Evolutionary conservation across 2,888 invertebrate species (phyloP).

Genomic region (Rhopalosiphum nymphaeae): DNA sequence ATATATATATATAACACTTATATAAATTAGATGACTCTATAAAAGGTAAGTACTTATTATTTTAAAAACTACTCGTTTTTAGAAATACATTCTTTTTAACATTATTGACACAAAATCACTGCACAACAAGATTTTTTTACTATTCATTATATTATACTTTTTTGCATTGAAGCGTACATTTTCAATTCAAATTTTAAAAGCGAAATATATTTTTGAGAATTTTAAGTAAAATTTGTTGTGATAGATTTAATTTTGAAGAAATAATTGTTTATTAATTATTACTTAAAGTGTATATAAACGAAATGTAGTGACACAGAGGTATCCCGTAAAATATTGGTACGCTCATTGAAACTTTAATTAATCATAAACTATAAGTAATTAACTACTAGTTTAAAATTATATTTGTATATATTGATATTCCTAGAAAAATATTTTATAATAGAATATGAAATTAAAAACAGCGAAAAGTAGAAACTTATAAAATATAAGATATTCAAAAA

Average conservation of each 20-base stretch:
- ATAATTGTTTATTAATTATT: not conserved
- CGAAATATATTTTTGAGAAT: not conserved
- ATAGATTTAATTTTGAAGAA: not conserved
- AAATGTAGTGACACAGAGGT: not conserved
- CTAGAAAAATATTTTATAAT: not conserved
- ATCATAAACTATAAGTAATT: not conserved
- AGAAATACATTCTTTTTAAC: not conserved
- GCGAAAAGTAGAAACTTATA: not conserved
- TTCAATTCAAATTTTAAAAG: not conserved
- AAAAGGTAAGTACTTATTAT: not conserved
- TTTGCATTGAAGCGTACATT: not conserved
- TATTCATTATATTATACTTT: not conserved
- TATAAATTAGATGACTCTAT: not conserved
- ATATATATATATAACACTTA: not conserved
- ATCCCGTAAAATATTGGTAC: not conserved
- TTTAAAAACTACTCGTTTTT: not conserved
- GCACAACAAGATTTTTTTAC: not conserved
- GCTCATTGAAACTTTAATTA: not conserved
- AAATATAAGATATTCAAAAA: not conserved
- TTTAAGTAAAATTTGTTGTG: not conserved
- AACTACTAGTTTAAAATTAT: not conserved
- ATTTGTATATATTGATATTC: not conserved
- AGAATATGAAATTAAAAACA: not conserved
- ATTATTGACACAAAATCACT: not conserved
- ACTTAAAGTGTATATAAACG: not conserved